A percentile compares a stretch with the other conserved stretches of the same genome.
phyloP scores from a whole-genome alignment of 2,888 invertebrate species.

The Timema cristinae region DNA sequence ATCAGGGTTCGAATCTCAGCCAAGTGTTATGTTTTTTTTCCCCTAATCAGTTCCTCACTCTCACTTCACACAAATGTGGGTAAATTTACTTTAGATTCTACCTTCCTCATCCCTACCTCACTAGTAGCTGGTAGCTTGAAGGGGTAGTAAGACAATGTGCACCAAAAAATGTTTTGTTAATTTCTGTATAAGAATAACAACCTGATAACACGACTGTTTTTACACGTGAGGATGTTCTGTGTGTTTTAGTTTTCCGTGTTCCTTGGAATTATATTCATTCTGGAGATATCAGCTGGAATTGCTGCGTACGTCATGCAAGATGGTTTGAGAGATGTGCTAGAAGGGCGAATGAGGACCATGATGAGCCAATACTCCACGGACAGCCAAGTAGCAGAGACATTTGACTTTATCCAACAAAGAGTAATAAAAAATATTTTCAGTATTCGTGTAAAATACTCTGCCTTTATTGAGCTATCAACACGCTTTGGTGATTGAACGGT shows the following conservation, averaged over 20 bases:
- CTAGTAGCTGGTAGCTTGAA: too few relatives aligned
- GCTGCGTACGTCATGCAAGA: constrained; percentile 51
- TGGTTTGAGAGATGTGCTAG: constrained; percentile 44
- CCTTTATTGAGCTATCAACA: background rate
- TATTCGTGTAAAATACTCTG: background rate
- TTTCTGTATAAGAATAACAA: too few relatives aligned
- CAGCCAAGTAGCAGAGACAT: constrained; percentile 45
- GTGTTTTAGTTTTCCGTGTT: constrained; percentile 52
- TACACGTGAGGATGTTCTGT: background rate
- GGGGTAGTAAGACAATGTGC: too few relatives aligned
- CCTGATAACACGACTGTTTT: too few relatives aligned
- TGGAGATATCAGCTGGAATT: constrained; percentile 59
- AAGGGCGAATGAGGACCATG: constrained; percentile 48
- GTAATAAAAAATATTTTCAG: constrained; percentile 43
- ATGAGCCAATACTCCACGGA: constrained; percentile 47
- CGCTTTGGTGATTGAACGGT: background rate
- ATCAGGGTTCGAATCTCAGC: too few relatives aligned
- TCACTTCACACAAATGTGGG: too few relatives aligned
- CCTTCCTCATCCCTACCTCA: too few relatives aligned
- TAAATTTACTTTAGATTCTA: too few relatives aligned
- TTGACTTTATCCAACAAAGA: constrained; percentile 56
- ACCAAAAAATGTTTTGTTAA: too few relatives aligned
- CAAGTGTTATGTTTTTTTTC: too few relatives aligned
- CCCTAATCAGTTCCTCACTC: too few relatives aligned
- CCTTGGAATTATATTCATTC: constrained; percentile 52